phyloP scores from a whole-genome alignment of 1,140 invertebrate genomes.

The Cotesia chilonis region DNA sequence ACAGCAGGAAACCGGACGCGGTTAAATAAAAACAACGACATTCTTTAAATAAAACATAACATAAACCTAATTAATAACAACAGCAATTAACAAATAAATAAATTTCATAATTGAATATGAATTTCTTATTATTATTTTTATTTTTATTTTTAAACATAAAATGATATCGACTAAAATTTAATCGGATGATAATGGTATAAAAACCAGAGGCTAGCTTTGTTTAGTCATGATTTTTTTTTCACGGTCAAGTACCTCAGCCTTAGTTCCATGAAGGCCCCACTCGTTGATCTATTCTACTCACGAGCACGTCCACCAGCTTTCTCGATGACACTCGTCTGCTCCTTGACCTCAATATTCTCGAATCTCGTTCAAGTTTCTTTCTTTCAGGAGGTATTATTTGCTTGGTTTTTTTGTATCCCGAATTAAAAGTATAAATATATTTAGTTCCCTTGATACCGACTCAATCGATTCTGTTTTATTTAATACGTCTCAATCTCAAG shows the following conservation, averaged over 20 bases:
- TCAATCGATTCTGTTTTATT: too few species aligned
- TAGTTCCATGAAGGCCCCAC: constrained; percentile 40
- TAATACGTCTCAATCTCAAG: too few species aligned
- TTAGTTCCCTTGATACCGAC: too few species aligned
- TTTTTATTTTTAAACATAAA: background rate
- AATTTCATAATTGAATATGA: background rate
- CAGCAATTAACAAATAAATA: too few species aligned
- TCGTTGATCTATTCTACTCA: constrained; percentile 36
- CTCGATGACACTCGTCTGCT: constrained; percentile 30
- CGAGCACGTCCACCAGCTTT: constrained; percentile 25
- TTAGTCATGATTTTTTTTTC: constrained; percentile 52
- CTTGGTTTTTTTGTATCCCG: background rate
- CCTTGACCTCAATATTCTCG: constrained; percentile 35
- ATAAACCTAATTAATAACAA: too few species aligned
- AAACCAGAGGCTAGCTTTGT: constrained; percentile 6
- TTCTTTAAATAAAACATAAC: too few species aligned
- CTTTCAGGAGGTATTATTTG: background rate
- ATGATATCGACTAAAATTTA: background rate
- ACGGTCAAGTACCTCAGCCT: constrained; percentile 62
- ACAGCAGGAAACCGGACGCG: constrained; percentile 14
- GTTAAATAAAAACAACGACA: background rate
- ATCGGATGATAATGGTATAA: background rate
- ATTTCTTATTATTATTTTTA: too few species aligned
- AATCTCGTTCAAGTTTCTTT: constrained; percentile 19
- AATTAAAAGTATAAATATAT: too few species aligned